phyloP scores from a whole-genome alignment of 2,888 invertebrate genomes.

The Philhelius pedissequus region DNA sequence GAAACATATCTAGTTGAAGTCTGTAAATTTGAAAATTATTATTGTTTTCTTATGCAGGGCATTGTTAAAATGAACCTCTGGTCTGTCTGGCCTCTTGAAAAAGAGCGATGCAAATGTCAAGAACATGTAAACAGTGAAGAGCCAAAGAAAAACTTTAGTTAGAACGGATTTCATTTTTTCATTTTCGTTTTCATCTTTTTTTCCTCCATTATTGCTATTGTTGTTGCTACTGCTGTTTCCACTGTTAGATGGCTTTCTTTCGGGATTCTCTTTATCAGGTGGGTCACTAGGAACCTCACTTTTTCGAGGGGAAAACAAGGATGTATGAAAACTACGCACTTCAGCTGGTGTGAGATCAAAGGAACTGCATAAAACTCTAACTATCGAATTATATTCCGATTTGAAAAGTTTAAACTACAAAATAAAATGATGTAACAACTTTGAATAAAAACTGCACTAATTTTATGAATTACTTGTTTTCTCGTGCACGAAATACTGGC shows the following conservation, averaged over 20 bases:
- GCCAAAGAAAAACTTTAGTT: conserved; percentile 89
- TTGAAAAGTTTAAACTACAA: conserved; percentile 73
- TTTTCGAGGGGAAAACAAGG: conserved; percentile 46
- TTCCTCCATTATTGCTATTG: conserved; percentile 74
- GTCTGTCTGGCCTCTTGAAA: conserved; percentile 84
- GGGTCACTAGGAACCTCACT: background rate
- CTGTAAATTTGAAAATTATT: conserved; percentile 51
- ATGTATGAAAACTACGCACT: conserved; percentile 71
- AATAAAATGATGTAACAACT: conserved; percentile 53
- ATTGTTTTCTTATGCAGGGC: background rate
- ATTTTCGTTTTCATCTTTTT: conserved; percentile 82
- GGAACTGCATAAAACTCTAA: conserved; percentile 74
- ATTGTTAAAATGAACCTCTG: conserved; percentile 81
- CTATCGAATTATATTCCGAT: conserved; percentile 75
- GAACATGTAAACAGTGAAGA: conserved; percentile 87
- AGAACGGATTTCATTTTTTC: conserved; percentile 86
- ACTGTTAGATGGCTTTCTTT: background rate
- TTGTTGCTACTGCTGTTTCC: background rate
- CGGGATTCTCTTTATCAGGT: background rate
- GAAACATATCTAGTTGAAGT: conserved; percentile 86
- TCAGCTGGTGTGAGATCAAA: conserved; percentile 71
- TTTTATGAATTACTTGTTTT: conserved; percentile 46
- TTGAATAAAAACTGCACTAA: background rate
- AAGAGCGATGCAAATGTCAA: conserved; percentile 86
- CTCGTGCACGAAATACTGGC: conserved; percentile 3